A percentile compares a stretch with the other conserved stretches of the same genome.
Evolutionary conservation across 2,113 vertebrate species (phyloP).

Genomic region (Pteruthius melanotis): DNA sequence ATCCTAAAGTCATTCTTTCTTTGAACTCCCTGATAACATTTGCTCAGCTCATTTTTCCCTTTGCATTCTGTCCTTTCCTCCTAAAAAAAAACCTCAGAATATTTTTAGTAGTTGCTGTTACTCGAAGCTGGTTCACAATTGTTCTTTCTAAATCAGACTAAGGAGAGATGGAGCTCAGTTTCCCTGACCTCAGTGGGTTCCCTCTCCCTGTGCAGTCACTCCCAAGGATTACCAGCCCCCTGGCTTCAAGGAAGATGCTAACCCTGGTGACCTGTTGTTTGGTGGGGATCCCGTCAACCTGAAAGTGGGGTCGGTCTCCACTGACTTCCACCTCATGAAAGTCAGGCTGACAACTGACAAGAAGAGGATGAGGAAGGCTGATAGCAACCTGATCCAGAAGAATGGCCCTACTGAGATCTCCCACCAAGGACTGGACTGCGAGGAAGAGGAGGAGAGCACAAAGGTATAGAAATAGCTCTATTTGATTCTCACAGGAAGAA

Average conservation of each 20-base stretch:
- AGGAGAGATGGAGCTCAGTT: neutral
- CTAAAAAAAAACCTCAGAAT: neutral
- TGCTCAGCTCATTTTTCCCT: neutral
- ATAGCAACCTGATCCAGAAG: conserved; percentile 11
- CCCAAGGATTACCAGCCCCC: conserved; percentile 77
- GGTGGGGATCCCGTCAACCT: conserved; percentile 68
- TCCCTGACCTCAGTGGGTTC: neutral
- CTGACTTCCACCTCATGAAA: conserved; percentile 72
- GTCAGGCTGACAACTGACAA: conserved; percentile 70
- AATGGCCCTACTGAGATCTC: conserved; percentile 49
- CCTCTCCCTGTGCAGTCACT: conserved; percentile 67
- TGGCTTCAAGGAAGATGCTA: conserved; percentile 71
- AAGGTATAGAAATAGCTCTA: conserved; percentile 42
- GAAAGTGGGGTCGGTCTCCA: conserved; percentile 69
- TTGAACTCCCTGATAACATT: neutral
- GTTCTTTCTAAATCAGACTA: neutral
- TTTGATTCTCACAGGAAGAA: neutral
- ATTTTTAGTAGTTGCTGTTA: neutral
- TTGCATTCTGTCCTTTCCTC: neutral
- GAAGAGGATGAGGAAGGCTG: conserved; percentile 36
- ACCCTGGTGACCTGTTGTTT: conserved; percentile 56
- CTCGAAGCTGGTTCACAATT: neutral
- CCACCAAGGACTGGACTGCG: conserved; percentile 69
- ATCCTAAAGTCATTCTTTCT: neutral
- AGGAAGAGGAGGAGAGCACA: conserved; percentile 60